Evolutionary conservation across 1,140 invertebrate species (phyloP), one percentile per base, ranked within the genome.

Genomic region (Gonatopus flavifemur): DNA sequence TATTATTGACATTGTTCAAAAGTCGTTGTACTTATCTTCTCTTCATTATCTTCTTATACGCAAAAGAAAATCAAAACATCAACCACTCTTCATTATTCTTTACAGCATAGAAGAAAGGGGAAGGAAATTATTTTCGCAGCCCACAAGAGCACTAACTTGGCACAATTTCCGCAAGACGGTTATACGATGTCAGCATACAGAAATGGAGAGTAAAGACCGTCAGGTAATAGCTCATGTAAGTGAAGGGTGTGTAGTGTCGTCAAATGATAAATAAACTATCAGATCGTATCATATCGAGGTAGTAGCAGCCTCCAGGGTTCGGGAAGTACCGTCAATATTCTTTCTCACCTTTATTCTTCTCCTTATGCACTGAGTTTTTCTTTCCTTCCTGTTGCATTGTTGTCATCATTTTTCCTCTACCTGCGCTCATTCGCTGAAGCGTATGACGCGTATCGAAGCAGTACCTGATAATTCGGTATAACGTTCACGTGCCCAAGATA

Each of bases 231-330:
- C 20, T 32, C 18, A 31, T 41, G 57, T 22, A 56, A 55, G 48
- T 36, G 55, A 49, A 52, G 45, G 41, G 25, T 12, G 43, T 15
- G 13, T 19, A 36, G 3, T 24, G 38, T 46, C 41, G 44, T 10
- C 57, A 44, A 60, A 60, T 52, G 59, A 61, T 60, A 61, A 61
- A 61, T 56, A 59, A 57, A 42, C 49, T 56, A 61, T 61, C 57
- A 36, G 48, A 60, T 60, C 38, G 52, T 59, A 60, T 61, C 59
- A 49, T 31, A 44, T 42, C 32, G 24, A n/a, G n/a, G n/a, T n/a
- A n/a, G 22, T 41, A 38, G 45, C 45, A 60, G 42, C 37, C 57
- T 41, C n/a, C 32, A 8, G 48, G 51, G 36, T 9, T 43, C 33
- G 15, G 9, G 21, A n/a, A n/a, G n/a, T n/a, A 12, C 9, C 49